These are phyloP conservation scores for Scatophagus argus DNA, from an alignment of 2,113 vertebrate species.

Conservation along the genomic window DNA sequence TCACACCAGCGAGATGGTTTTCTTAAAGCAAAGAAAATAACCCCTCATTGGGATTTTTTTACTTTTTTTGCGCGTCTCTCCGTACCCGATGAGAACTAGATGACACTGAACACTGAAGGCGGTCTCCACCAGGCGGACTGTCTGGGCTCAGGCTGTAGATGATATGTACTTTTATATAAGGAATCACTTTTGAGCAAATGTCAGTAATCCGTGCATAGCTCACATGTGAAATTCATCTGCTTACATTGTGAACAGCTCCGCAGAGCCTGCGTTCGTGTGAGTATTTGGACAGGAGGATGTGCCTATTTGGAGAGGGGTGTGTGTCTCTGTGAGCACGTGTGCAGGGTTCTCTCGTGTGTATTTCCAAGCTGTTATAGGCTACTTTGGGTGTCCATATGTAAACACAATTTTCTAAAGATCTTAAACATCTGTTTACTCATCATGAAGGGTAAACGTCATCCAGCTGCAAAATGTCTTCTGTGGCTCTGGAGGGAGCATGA, in stretches of 20 bases:
- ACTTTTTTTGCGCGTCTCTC: background rate
- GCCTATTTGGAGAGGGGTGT: constrained; percentile 51
- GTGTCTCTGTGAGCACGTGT: constrained; percentile 65
- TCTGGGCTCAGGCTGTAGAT: background rate
- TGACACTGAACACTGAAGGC: background rate
- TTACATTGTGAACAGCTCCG: background rate
- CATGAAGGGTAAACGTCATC: background rate
- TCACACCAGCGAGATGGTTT: background rate
- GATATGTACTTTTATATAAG: background rate
- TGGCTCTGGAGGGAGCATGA: background rate
- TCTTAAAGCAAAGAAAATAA: background rate
- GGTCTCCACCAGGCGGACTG: constrained; percentile 3
- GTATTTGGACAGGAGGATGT: constrained; percentile 18
- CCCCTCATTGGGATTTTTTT: background rate
- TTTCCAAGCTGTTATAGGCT: background rate
- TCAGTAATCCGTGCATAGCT: background rate
- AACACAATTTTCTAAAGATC: background rate
- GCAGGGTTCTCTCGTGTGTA: constrained; percentile 9
- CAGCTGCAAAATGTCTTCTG: background rate
- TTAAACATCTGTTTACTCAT: background rate
- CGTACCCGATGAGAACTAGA: background rate
- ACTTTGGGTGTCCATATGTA: background rate
- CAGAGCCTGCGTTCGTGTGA: background rate
- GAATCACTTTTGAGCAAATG: background rate
- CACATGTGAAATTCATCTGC: background rate